Evolutionary conservation across 2,113 vertebrate species (phyloP), one percentile per base, ranked within the genome.

Genomic region (Peromyscus californicus): DNA sequence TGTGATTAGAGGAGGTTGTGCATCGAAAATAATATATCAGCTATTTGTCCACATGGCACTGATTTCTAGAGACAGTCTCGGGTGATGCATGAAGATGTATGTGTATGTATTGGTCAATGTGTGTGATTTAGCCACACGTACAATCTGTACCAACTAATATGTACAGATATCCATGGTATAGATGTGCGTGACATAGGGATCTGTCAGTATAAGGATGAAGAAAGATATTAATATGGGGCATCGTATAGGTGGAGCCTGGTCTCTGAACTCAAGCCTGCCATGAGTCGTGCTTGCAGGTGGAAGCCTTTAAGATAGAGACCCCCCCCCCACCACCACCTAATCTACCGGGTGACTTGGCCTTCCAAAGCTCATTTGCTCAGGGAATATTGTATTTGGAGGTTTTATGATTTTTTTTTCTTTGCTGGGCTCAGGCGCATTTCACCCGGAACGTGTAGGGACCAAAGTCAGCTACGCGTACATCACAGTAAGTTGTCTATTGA

Each of bases 401-500:
- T 98, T 98, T 97, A 98, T 97, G 97, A 97, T 98, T 97, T 98
- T 98, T 97, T 98, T 97, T 97, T 93, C 97, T 97, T 98, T 97
- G 96, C 98, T 97, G 97, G 98, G 97, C 98, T 98, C 97, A 95
- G 97, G 92, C 96, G 65, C 97, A 98, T 98, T 98, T 98, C 98
- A 98, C 98, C 96, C 98, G 97, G 98, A 98, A 98, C 98, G 97
- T 98, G 97, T 98, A 98, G 98, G 98, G 98, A 98, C 98, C 98
- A 98, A 98, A 98, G 98, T 98, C 84, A 97, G 98, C 98, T 98
- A 97, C 95, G 98, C 85, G 91, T 98, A 98, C 93, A 98, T 98
- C 98, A 97, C 97, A 98, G 98, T 98, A 99, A 98, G 98, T 98
- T 99, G 98, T 98, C 97, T 98, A 98, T 98, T 98, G 98, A 98